Evolutionary conservation across 1,140 invertebrate genomes (phyloP).

Genomic region (Sipha flava): DNA sequence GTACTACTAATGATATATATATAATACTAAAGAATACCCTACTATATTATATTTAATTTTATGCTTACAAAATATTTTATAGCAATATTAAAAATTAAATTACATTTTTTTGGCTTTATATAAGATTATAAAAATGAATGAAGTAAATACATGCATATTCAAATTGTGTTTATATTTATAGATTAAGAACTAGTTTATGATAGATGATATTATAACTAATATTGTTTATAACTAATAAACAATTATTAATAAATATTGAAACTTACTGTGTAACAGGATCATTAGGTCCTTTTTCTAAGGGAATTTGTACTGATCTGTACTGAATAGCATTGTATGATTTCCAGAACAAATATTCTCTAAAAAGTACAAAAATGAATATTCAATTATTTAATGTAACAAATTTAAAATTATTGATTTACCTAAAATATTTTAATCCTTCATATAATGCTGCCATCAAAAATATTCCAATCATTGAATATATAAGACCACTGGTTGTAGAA

Average conservation of each 20-base stretch:
- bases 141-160: no score
- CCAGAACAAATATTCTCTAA: conserved; percentile 70
- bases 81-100: no score
- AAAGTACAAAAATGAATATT: conserved; percentile 7
- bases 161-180: no score
- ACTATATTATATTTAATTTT: no score
- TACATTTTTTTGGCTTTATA: no score
- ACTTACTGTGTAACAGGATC: conserved; percentile 44
- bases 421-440: conserved; percentile 85
- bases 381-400: background rate
- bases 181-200: no score
- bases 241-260: background rate
- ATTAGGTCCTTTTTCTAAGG: conserved; percentile 54
- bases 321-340: conserved; percentile 63
- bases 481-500: conserved; percentile 58
- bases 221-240: no score
- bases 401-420: conserved; percentile 41
- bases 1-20: no score
- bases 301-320: conserved; percentile 62
- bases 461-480: conserved; percentile 76
- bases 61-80: no score
- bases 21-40: no score
- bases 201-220: no score
- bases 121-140: no score
- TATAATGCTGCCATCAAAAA: conserved; percentile 78